phyloP scores from a whole-genome alignment of 2,797 vertebrate genomes.

The Gymnodraco acuticeps region DNA sequence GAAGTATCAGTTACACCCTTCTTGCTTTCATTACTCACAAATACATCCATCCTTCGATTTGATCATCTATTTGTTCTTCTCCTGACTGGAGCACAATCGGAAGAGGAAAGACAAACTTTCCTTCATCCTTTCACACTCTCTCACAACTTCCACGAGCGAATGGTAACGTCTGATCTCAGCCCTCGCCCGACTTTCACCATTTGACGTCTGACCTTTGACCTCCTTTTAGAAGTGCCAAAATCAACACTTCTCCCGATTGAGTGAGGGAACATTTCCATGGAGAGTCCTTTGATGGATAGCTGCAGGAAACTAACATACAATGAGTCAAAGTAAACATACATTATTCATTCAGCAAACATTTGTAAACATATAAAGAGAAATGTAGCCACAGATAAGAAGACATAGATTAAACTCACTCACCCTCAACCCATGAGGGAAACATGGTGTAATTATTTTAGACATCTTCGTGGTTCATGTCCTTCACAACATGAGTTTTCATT shows the following conservation, averaged over 20 bases:
- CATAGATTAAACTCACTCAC: slow-evolving; percentile 2
- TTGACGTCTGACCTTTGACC: slow-evolving; percentile 49
- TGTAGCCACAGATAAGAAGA: slow-evolving; percentile 17
- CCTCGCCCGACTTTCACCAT: slow-evolving; percentile 24
- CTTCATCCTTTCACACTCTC: slow-evolving; percentile 14
- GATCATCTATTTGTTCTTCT: background rate
- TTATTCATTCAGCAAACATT: slow-evolving; percentile 27
- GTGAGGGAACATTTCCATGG: slow-evolving; percentile 52
- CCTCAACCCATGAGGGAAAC: slow-evolving; percentile 7
- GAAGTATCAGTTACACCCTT: background rate
- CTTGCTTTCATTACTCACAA: background rate
- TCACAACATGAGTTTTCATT: slow-evolving; percentile 20
- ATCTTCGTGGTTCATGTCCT: background rate
- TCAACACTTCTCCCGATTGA: slow-evolving; percentile 49
- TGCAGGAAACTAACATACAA: slow-evolving; percentile 27
- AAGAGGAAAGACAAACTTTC: slow-evolving; percentile 8
- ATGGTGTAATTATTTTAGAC: slow-evolving; percentile 17
- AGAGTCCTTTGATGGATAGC: slow-evolving; percentile 18
- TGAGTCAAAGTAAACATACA: slow-evolving; percentile 26
- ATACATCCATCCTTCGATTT: background rate
- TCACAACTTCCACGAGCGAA: slow-evolving; percentile 35
- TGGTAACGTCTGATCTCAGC: slow-evolving; percentile 16
- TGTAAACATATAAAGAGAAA: slow-evolving; percentile 26
- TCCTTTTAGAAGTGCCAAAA: slow-evolving; percentile 54
- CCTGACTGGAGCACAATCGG: background rate